Evolutionary conservation across 2,113 vertebrate species (phyloP).

Genomic region (Podiceps cristatus): DNA sequence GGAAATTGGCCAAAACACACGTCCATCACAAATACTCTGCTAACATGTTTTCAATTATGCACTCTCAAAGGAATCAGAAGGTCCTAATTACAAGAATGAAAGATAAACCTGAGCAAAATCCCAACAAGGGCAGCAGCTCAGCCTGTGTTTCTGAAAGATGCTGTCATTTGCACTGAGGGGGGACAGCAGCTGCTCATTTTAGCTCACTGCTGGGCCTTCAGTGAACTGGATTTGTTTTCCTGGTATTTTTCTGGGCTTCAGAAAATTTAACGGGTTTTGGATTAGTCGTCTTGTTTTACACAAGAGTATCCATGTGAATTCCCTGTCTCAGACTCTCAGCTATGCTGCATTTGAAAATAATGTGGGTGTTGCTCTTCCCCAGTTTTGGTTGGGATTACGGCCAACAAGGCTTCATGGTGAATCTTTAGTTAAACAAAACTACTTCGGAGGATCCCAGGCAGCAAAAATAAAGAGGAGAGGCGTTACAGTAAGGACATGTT

Average conservation of each 20-base stretch:
- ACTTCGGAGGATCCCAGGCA: background rate
- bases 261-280: background rate
- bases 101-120: slow-evolving; percentile 38
- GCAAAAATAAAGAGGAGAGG: background rate
- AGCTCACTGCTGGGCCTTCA: background rate
- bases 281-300: background rate
- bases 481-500: background rate
- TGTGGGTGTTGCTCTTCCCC: background rate
- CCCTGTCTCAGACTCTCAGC: background rate
- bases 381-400: background rate
- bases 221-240: background rate
- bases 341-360: background rate
- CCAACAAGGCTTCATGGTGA: background rate
- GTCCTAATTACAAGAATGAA: slow-evolving; percentile 24
- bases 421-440: background rate
- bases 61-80: background rate
- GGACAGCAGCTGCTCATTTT: background rate
- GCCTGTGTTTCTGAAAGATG: background rate
- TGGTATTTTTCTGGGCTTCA: background rate
- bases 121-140: background rate
- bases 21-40: background rate
- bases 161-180: background rate
- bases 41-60: background rate
- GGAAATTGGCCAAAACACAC: background rate
- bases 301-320: background rate